phyloP scores from a whole-genome alignment of 2,888 invertebrate species.

The Agrochola lychnidis region DNA sequence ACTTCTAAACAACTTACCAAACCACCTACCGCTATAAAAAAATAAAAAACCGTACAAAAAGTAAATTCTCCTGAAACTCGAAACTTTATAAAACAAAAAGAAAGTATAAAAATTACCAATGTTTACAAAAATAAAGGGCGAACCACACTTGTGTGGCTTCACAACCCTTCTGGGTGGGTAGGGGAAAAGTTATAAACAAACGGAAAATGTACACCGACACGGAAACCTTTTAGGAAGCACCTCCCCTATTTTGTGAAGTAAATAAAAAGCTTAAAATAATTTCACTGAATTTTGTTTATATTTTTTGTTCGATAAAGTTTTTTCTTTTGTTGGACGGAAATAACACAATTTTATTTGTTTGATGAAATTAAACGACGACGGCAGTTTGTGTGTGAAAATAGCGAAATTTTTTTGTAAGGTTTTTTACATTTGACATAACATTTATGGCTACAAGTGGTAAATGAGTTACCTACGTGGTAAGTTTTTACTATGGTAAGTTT shows the following conservation, averaged over 20 bases:
- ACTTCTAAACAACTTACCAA: conserved; percentile 24
- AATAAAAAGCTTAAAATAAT: conserved; percentile 80
- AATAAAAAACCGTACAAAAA: conserved; percentile 10
- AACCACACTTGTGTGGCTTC: conserved; percentile 82
- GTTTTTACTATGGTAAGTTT: no score
- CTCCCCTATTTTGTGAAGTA: conserved; percentile 77
- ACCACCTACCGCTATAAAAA: background rate
- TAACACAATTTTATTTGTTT: background rate
- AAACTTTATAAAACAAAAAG: conserved; percentile 25
- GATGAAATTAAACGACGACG: background rate
- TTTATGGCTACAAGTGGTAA: no score
- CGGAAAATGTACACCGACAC: conserved; percentile 81
- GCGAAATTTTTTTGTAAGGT: background rate
- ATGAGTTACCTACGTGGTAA: background rate
- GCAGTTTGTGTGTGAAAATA: background rate
- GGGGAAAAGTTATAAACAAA: conserved; percentile 71
- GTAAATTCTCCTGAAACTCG: conserved; percentile 28
- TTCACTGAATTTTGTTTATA: conserved; percentile 51
- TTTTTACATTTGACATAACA: background rate
- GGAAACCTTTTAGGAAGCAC: conserved; percentile 88
- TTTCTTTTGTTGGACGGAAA: background rate
- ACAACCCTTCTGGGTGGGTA: conserved; percentile 79
- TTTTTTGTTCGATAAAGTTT: conserved; percentile 29
- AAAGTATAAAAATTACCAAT: conserved; percentile 49
- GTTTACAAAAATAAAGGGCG: conserved; percentile 66